Evolutionary conservation across 1,140 invertebrate genomes (phyloP).

Genomic region (Macrobrachium rosenbergii): DNA sequence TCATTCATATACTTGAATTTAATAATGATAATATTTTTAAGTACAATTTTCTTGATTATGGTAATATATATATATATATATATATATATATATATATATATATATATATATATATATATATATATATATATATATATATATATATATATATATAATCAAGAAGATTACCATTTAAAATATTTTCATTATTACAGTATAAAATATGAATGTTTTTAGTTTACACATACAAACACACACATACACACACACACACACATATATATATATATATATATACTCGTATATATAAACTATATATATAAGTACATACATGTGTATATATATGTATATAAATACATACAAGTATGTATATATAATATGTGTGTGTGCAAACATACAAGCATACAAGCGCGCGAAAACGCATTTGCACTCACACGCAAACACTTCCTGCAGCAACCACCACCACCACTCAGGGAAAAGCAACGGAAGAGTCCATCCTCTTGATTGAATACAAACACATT

Average conservation of each 20-base stretch:
- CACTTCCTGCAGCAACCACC: not conserved
- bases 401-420: not conserved
- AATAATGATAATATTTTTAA: too few relatives aligned
- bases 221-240: not conserved
- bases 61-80: too few relatives aligned
- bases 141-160: constrained; percentile 15
- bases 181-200: too few relatives aligned
- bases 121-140: constrained; percentile 13
- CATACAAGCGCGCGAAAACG: not conserved
- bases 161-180: too few relatives aligned
- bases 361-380: not conserved
- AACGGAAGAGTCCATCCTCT: too few relatives aligned
- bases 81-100: not conserved
- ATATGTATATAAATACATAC: not conserved
- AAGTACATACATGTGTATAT: not conserved
- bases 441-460: not conserved
- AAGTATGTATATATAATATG: not conserved
- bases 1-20: too few relatives aligned
- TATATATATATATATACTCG: not conserved
- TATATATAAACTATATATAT: too few relatives aligned
- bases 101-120: not conserved
- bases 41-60: too few relatives aligned
- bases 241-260: not conserved
- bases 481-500: too few relatives aligned
- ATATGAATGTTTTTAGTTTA: too few relatives aligned